These are phyloP conservation scores for Drosophila kanapiae DNA, from an alignment of 1,140 invertebrate genomes.

Conservation along the genomic window DNA sequence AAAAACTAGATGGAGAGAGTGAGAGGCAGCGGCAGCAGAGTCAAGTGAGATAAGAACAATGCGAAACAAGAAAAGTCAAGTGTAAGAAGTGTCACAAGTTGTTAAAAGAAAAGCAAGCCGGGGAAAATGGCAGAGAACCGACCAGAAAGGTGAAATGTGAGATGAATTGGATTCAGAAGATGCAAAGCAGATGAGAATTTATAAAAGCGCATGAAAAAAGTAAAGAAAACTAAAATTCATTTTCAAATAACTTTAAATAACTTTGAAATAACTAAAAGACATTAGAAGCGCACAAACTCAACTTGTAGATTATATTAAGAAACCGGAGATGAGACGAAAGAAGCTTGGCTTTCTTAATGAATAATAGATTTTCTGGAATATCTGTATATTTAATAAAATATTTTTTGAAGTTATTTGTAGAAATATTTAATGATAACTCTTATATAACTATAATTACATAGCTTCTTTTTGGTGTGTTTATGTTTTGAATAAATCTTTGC, in stretches of 20 bases:
- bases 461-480: too few species aligned
- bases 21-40: constrained; percentile 1
- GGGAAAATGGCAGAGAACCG: background rate
- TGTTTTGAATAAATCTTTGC: too few species aligned
- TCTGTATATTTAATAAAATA: too few species aligned
- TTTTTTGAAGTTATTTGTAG: too few species aligned
- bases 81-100: constrained; percentile 61
- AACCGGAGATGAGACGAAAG: too few species aligned
- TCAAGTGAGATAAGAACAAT: constrained; percentile 43
- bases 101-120: constrained; percentile 9
- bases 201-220: background rate
- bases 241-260: too few species aligned
- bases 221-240: too few species aligned
- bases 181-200: constrained; percentile 32
- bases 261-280: background rate
- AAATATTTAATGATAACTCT: too few species aligned
- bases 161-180: constrained; percentile 50
- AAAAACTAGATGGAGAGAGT: background rate
- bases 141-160: constrained; percentile 33
- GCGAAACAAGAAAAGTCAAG: constrained; percentile 63
- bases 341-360: too few species aligned
- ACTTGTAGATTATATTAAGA: background rate
- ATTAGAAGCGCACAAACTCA: background rate
- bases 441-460: too few species aligned
- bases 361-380: too few species aligned